These are phyloP conservation scores for Lepus timidus DNA, from an alignment of 2,113 vertebrate species.

Conservation along the genomic window DNA sequence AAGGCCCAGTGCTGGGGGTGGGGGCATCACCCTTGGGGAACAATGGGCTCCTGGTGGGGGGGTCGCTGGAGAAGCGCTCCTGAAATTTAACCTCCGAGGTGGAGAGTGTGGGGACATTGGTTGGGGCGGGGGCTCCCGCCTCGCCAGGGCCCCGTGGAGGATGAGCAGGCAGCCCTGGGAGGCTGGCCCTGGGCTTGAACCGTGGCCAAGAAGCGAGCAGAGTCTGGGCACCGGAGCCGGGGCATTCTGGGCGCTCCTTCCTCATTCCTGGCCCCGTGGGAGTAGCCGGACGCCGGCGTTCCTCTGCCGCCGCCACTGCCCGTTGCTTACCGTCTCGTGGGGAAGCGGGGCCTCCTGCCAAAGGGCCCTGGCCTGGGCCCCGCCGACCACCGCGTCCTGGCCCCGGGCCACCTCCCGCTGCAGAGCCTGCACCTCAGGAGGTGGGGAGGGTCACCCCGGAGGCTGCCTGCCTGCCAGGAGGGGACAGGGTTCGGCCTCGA, in stretches of 20 bases:
- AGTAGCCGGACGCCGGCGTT: slow-evolving; percentile 83
- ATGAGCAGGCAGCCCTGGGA: slow-evolving; percentile 42
- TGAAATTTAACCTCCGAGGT: not conserved
- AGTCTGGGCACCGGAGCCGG: slow-evolving; percentile 77
- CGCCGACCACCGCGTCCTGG: not conserved
- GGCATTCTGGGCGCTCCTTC: slow-evolving; percentile 84
- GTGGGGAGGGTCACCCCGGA: not conserved
- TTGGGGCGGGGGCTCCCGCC: not conserved
- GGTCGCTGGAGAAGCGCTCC: not conserved
- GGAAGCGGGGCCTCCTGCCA: slow-evolving; percentile 70
- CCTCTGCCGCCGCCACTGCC: slow-evolving; percentile 73
- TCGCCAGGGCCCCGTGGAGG: slow-evolving; percentile 39
- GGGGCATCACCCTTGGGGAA: not conserved
- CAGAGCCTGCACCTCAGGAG: not conserved
- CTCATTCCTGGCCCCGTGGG: slow-evolving; percentile 89
- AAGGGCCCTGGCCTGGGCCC: not conserved
- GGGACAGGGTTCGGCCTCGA: not conserved
- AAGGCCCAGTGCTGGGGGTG: too few relatives aligned
- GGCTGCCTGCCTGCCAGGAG: not conserved
- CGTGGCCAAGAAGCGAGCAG: slow-evolving; percentile 79
- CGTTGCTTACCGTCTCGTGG: slow-evolving; percentile 69
- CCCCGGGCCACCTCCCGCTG: not conserved
- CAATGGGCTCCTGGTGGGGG: fast-evolving
- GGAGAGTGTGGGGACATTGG: not conserved
- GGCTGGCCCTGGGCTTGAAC: slow-evolving; percentile 71